Percentiles rank a stretch among this genome's conserved stretches.
Conservation (phyloP, 2,888 invertebrate genomes). For the Parnassius glacialis region DNA sequence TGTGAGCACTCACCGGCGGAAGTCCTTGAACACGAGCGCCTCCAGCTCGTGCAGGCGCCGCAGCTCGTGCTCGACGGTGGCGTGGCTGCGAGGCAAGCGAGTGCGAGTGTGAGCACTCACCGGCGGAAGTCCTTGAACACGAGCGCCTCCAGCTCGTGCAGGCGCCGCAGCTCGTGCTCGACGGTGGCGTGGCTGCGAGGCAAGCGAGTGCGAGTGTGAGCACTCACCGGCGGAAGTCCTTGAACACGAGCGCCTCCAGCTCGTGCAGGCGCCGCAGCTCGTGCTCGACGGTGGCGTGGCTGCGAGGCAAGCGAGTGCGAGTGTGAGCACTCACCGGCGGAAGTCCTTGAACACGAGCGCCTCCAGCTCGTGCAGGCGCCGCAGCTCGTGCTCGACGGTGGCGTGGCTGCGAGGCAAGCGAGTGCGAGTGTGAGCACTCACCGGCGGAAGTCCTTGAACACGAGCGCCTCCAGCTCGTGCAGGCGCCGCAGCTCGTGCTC, state of each 20-base stretch:
- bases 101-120: conserved; percentile 45
- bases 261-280: no score
- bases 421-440: conserved; percentile 66
- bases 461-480: conserved; percentile 95
- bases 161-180: conserved; percentile 93
- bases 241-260: conserved; percentile 41
- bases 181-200: conserved; percentile 93
- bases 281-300: conserved; percentile 71
- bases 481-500: conserved; percentile 95
- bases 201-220: conserved; percentile 83
- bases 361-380: conserved; percentile 94
- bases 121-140: conserved; percentile 87
- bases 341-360: conserved; percentile 88
- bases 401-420: conserved; percentile 92
- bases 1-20: no score
- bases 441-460: conserved; percentile 86
- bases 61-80: no score
- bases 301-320: conserved; percentile 89
- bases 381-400: conserved; percentile 95
- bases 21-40: no score
- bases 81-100: no score
- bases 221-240: no score
- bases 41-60: no score
- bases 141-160: conserved; percentile 95
- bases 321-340: conserved; percentile 76